Evolutionary conservation across 2,888 invertebrate genomes (phyloP), one percentile per base, ranked within the genome.

Genomic region (Trissoscelio sp.): DNA sequence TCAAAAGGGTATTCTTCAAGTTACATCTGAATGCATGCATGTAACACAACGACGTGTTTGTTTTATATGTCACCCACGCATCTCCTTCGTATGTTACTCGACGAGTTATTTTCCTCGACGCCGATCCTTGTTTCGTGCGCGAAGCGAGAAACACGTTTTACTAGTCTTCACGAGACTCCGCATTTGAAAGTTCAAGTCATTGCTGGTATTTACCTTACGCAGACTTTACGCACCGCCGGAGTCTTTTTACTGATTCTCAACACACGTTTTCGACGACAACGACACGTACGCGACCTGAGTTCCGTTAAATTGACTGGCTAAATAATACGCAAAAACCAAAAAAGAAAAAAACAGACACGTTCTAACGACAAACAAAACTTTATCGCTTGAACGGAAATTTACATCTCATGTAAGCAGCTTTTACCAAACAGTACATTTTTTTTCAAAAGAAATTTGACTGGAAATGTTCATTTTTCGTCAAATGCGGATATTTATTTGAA

Each of bases 101-200:
- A 16, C 79, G 39, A 73, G 67, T 78, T 77, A 57, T 64, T 69
- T 66, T 82, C 81, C 64, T 58, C 44, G 22, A 28, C 28, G 53
- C 55, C 72, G 66, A 73, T 83, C 34, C 72, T 75, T 57, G 73
- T 70, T 81, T 62, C 69, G 12, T 73, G 79, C 75, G 70, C 77
- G 72, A 69, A 75, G 75, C 82, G 70, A 83, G 79, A 83, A 84
- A 84, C 83, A 83, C 81, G 84, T 83, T 81, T 81, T 81, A 73
- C 69, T 78, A 58, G 82, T 83, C 74, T 82, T 77, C 78, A 48
- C 67, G 73, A 70, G 74, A 22, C 77, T 77, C 48, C 64, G 77
- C 79, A 83, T 83, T 85, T 79, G 64, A 80, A 84, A 84, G 74
- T 82, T 80, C 80, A 77, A 74, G 58, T 64, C 73, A 44, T 67